Conservation (phyloP, 2,888 invertebrate genomes). For the Pharmacophagus antenor region DNA sequence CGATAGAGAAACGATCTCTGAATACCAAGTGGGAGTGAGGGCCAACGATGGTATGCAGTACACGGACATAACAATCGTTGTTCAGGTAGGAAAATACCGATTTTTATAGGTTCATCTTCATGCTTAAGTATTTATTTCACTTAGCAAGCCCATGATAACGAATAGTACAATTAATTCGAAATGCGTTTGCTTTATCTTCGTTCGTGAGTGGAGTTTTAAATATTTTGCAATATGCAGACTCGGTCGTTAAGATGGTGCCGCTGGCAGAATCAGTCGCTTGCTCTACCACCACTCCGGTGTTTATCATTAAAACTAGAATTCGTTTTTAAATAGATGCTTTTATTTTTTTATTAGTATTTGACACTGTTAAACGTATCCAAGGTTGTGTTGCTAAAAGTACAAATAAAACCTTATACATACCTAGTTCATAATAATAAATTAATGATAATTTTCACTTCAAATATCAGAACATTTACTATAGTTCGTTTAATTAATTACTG, state of each 20-base stretch:
- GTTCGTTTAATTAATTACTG: too few relatives aligned
- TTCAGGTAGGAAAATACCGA: conserved; percentile 83
- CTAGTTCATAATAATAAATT: neutral
- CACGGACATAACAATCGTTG: conserved; percentile 87
- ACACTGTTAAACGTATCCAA: conserved; percentile 4
- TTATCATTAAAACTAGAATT: conserved; percentile 24
- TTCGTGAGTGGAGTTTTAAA: conserved; percentile 29
- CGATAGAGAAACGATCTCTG: conserved; percentile 90
- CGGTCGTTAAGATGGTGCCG: conserved; percentile 24
- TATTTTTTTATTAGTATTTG: conserved; percentile 9
- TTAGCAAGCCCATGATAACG: conserved; percentile 26
- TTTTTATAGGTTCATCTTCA: conserved; percentile 24
- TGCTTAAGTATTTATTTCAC: conserved; percentile 26
- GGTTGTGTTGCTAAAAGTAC: neutral
- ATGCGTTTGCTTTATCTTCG: conserved; percentile 27
- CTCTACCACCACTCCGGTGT: conserved; percentile 9
- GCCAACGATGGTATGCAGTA: conserved; percentile 94
- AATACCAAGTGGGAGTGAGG: conserved; percentile 89
- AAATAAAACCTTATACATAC: neutral
- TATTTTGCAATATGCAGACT: conserved; percentile 26
- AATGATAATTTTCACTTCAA: neutral
- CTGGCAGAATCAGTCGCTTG: conserved; percentile 18
- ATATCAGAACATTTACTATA: too few relatives aligned
- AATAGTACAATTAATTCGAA: conserved; percentile 30
- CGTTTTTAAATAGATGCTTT: conserved; percentile 18